These are phyloP conservation scores for Lamprotornis superbus DNA, from an alignment of 2,113 vertebrate species.

Conservation along the genomic window DNA sequence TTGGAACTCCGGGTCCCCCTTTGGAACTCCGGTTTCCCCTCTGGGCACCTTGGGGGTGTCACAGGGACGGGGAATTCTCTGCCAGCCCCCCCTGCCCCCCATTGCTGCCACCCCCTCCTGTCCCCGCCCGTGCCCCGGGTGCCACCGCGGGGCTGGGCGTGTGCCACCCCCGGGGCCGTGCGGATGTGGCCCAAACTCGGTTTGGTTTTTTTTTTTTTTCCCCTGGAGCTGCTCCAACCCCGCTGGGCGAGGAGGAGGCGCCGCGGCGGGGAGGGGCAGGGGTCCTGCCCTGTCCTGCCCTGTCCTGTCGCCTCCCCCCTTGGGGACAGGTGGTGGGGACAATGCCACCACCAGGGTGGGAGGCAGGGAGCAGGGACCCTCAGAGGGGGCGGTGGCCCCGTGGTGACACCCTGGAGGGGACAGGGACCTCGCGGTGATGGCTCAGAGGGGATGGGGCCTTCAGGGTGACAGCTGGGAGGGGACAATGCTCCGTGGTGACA, in stretches of 20 bases:
- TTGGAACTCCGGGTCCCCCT: too few relatives aligned
- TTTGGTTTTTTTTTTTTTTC: not conserved
- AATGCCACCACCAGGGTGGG: not conserved
- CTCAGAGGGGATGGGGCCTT: too few relatives aligned
- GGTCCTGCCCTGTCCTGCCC: too few relatives aligned
- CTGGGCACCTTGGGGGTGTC: too few relatives aligned
- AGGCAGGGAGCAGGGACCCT: not conserved
- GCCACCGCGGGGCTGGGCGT: fast-evolving
- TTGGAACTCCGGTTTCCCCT: too few relatives aligned
- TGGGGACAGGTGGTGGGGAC: fast-evolving
- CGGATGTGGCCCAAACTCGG: not conserved
- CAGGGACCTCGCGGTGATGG: fast-evolving
- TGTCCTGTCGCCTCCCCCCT: too few relatives aligned
- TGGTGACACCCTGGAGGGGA: not conserved
- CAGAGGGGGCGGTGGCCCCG: fast-evolving
- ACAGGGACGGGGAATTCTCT: not conserved
- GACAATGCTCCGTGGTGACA: too few relatives aligned
- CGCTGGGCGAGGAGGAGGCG: not conserved
- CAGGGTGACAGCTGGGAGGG: too few relatives aligned
- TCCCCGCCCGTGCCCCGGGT: fast-evolving
- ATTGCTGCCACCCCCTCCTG: fast-evolving
- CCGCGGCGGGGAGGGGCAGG: too few relatives aligned
- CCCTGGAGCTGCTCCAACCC: not conserved
- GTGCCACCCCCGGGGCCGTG: fast-evolving
- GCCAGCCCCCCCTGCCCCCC: not conserved